These are phyloP conservation scores for Microchrysa polita DNA, from an alignment of 2,888 invertebrate genomes.

Conservation along the genomic window DNA sequence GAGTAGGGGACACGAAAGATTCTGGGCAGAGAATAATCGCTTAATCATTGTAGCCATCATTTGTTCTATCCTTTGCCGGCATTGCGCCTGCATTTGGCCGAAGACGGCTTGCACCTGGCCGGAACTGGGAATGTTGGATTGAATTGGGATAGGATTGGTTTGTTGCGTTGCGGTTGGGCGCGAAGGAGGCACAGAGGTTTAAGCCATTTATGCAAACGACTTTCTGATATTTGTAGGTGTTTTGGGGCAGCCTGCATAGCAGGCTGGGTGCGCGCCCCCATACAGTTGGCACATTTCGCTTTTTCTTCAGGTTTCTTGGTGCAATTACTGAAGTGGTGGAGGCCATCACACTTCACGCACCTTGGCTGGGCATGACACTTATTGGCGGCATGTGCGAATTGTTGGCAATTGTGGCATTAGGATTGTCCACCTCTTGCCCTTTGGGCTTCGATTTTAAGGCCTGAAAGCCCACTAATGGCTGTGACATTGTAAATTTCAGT, in stretches of 20 bases:
- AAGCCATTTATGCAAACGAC: not conserved
- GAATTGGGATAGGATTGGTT: not conserved
- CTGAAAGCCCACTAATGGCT: not conserved
- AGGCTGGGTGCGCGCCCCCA: not conserved
- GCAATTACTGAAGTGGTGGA: not conserved
- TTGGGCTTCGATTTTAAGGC: no score
- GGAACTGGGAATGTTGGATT: not conserved
- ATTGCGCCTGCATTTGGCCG: not conserved
- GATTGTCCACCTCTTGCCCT: not conserved
- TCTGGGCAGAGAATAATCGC: not conserved
- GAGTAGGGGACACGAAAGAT: not conserved
- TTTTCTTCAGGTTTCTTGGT: not conserved
- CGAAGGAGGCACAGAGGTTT: no score
- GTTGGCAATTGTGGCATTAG: constrained; percentile 19
- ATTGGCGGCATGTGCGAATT: constrained; percentile 8
- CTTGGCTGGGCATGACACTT: constrained; percentile 1
- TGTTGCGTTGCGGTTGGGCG: not conserved
- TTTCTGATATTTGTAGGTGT: not conserved
- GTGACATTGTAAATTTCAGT: not conserved
- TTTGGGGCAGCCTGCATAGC: not conserved
- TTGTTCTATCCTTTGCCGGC: not conserved
- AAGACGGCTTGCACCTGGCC: no score
- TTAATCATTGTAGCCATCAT: constrained; percentile 1
- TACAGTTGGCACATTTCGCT: not conserved
- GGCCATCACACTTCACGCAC: constrained; percentile 16